Percentiles rank a stretch among this genome's conserved stretches.
Evolutionary conservation across 2,797 vertebrate species (phyloP).

Genomic region (Ibycter americanus): DNA sequence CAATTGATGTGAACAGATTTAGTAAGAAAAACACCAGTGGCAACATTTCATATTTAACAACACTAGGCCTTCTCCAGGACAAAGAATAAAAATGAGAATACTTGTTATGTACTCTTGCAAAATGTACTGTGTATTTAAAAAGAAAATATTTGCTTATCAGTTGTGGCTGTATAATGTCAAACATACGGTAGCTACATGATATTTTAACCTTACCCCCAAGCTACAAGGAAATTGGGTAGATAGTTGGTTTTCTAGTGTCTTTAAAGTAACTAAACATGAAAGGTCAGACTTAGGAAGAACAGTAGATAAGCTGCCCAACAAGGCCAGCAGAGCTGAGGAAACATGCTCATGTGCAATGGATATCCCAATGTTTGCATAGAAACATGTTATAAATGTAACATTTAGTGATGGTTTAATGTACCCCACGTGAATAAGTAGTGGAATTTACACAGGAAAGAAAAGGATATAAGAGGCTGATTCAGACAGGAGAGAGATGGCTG

Average conservation of each 20-base stretch:
- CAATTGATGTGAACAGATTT: constrained; percentile 59
- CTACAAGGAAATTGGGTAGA: constrained; percentile 35
- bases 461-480: background rate
- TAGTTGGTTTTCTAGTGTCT: constrained; percentile 16
- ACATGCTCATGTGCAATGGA: background rate
- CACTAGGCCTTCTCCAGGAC: background rate
- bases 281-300: constrained; percentile 3
- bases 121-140: constrained; percentile 21
- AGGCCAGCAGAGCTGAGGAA: constrained; percentile 25
- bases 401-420: constrained; percentile 1
- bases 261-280: constrained; percentile 19
- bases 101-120: background rate
- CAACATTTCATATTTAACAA: constrained; percentile 23
- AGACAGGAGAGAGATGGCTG: background rate
- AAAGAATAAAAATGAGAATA: constrained; percentile 10
- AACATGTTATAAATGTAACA: background rate
- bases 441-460: background rate
- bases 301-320: constrained; percentile 47
- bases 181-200: background rate
- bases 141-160: constrained; percentile 63
- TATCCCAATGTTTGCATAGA: constrained; percentile 14
- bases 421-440: background rate
- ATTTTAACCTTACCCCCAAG: constrained; percentile 56
- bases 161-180: constrained; percentile 22
- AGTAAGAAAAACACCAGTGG: constrained; percentile 56